Conservation (phyloP, 2,113 vertebrate species). For the Hoplias malabaricus region DNA sequence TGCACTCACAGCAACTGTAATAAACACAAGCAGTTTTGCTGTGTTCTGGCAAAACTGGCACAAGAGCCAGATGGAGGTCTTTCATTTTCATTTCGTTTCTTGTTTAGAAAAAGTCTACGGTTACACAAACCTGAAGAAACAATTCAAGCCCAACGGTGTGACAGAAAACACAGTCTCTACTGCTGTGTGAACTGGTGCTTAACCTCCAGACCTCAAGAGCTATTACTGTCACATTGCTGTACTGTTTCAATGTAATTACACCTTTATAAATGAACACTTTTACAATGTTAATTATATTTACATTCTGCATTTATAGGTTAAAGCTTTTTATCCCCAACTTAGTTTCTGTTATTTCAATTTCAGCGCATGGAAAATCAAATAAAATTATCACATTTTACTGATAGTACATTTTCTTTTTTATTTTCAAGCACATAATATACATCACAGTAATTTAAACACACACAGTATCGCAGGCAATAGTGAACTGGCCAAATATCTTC, state of each 20-base stretch:
- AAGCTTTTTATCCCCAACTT: no score
- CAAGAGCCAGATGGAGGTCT: background rate
- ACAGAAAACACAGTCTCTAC: conserved; percentile 23
- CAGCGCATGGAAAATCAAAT: no score
- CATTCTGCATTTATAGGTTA: no score
- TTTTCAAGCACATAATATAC: no score
- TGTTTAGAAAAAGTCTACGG: conserved; percentile 6
- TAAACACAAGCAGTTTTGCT: conserved; percentile 11
- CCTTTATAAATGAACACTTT: no score
- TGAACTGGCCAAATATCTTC: no score
- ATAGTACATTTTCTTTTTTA: no score
- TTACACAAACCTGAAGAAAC: background rate
- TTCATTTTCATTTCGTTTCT: conserved; percentile 24
- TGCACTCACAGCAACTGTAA: background rate
- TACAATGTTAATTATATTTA: no score
- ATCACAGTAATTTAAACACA: no score
- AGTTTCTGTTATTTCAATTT: no score
- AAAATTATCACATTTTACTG: no score
- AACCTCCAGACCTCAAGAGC: background rate
- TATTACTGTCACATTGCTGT: background rate
- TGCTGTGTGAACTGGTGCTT: background rate
- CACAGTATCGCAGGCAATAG: no score
- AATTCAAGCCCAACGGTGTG: conserved; percentile 20
- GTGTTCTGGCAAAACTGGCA: conserved; percentile 1
- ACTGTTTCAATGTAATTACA: background rate